These are phyloP conservation scores for Chamaetylas fuelleborni DNA, from an alignment of 2,113 vertebrate species.

Conservation along the genomic window DNA sequence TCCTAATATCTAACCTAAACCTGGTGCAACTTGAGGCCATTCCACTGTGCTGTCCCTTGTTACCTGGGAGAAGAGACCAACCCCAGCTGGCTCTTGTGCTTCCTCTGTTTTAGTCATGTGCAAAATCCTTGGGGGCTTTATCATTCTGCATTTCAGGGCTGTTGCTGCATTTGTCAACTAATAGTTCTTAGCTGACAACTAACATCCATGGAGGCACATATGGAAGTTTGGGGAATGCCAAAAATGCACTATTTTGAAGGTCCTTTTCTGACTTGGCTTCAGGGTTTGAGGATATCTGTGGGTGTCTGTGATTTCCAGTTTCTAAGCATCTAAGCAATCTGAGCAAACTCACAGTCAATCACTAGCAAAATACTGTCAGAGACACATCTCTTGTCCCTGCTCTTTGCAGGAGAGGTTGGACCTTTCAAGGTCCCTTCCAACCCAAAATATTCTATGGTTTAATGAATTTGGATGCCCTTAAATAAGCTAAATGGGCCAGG, in stretches of 20 bases:
- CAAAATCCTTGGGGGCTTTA: background rate
- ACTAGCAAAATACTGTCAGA: background rate
- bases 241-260: background rate
- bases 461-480: background rate
- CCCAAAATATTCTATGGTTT: background rate
- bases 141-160: background rate
- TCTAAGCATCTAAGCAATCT: background rate
- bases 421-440: background rate
- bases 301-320: background rate
- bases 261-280: background rate
- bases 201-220: background rate
- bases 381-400: background rate
- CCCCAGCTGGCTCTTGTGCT: background rate
- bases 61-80: background rate
- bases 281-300: background rate
- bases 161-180: background rate
- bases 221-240: background rate
- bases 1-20: background rate
- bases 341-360: background rate
- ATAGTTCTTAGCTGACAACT: background rate
- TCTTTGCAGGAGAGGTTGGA: background rate
- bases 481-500: background rate
- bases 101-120: background rate
- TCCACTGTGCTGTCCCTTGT: background rate
- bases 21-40: background rate